Base-by-base conservation (phyloP, 2,888 invertebrate genomes). In the Nomada ruficornis region DNA sequence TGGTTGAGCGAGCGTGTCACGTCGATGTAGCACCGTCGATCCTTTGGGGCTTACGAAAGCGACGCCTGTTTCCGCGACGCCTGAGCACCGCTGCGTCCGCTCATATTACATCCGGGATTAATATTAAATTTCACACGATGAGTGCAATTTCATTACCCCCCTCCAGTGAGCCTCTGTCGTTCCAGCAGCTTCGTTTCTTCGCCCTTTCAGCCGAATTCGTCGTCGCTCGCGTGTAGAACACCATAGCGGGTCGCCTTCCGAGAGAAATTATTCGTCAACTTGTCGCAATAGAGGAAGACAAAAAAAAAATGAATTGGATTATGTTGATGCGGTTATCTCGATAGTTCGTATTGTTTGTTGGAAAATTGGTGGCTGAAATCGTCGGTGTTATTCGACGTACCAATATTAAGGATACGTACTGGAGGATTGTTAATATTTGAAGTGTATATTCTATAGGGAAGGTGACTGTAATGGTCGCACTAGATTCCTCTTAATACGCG, bases 91-190 rank as follows among this genome's bases (percentile, higher is more conserved):
- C 90, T 90, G 89, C 86, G 87, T 84, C 85, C 89, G 90, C 92
- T 90, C 91, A 89, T 90, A 90, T 93, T 92, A 91, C 89, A 91
- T 91, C 89, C 90, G 88, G 90, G 90, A 93, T 93, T 92, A 93
- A 93, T 93, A 93, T 93, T 92, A 93, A 92, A 93, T 93, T 93
- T 92, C 91, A 91, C 91, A 91, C 91, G 91, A 91, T 91, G 91
- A 91, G 92, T 92, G 91, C 92, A 91, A 92, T 93, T 92, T 93
- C 92, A 93, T 93, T 92, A 92, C 87, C 87, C 89, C 86, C 86
- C 85, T 77, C 86, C 84, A 73, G 20, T 70, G 65, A 78, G 62
- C 67, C 54, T 72, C 75, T 52, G 60, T 57, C 74, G 69, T 74
- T 73, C 69, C 67, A 26, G 71, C 85, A 77, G 67, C 76, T 64